Base-by-base conservation (phyloP, 2,113 vertebrate genomes). In the Grammomys surdaster region DNA sequence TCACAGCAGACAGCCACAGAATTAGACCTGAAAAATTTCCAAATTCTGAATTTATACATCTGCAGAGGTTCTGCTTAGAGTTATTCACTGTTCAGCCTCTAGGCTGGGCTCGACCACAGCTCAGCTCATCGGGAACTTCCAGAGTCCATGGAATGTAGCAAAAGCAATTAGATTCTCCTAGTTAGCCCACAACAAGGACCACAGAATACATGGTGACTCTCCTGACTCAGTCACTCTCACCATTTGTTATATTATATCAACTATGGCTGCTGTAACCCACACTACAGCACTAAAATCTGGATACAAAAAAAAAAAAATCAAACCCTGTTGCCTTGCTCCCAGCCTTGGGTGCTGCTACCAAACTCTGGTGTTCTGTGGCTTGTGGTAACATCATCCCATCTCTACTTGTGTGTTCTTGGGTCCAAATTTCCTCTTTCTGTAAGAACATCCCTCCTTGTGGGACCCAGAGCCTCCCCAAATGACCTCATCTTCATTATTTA, bases 341-440 rank as follows among this genome's bases (percentile, higher is more conserved):
- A 26, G 46, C 7, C 89, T 56, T n/a, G 58, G n/a, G n/a, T 13
- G 72, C 40, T 22, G 40, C 88, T 56, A 22, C 19, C 6, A 16
- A 4, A 40, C 56, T 63, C 36, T 8, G 6, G 40, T 24, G 0
- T 22, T 5, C 77, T 4, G 10, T 0, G 10, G 33, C 48, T 80
- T 90, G 16, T 1, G 16, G 3, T 4, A 0, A 10, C 20, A 0
- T 36, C 19, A 3, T 46, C 48, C 17, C 10, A 19, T 2, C 86
- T 72, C 63, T 54, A 70, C 16, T 33, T 67, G 26, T 33, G 7
- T 63, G 24, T 40, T 13, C 10, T 58, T 13, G 36, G 7, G n/a
- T 92, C 84, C 69, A 58, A 1, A 2, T 0, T 11, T 72, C 75
- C 22, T 84, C 10, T 16, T 63, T 51, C 9, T 11, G 17, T 2